Evolutionary conservation across 2,113 vertebrate species (phyloP).

Genomic region (Gobiocypris rarus): DNA sequence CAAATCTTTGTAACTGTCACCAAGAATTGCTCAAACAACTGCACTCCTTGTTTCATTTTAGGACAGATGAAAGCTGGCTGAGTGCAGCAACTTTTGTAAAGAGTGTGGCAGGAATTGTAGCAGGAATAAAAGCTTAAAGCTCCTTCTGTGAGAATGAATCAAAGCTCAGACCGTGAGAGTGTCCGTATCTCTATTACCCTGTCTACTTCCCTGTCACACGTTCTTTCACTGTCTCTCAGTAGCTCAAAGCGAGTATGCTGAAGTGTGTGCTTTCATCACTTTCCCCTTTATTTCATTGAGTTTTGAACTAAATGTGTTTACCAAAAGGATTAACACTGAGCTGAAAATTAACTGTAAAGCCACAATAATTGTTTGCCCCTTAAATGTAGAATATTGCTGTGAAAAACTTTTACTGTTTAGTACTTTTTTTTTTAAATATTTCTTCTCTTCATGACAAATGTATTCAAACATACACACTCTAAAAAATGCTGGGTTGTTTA

Average conservation of each 20-base stretch:
- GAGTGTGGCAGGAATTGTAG: background rate
- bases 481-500: no score
- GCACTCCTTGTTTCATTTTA: background rate
- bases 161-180: background rate
- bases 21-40: background rate
- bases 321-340: background rate
- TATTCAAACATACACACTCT: no score
- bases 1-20: background rate
- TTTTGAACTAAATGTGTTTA: background rate
- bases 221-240: constrained; percentile 13
- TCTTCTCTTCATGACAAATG: no score
- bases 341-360: background rate
- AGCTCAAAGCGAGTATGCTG: background rate
- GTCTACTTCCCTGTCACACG: background rate
- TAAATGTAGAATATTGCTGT: background rate
- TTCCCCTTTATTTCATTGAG: background rate
- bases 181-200: background rate
- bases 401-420: no score
- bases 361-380: background rate
- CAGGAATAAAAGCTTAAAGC: constrained; percentile 37
- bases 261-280: background rate
- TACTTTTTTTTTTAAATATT: no score
- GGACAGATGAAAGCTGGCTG: background rate
- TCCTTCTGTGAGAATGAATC: constrained; percentile 31
- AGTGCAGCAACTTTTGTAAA: background rate